Percentiles rank a stretch among this genome's conserved stretches.
phyloP scores from a whole-genome alignment of 2,888 invertebrate species.

The Zygothrica quintamaculata region DNA sequence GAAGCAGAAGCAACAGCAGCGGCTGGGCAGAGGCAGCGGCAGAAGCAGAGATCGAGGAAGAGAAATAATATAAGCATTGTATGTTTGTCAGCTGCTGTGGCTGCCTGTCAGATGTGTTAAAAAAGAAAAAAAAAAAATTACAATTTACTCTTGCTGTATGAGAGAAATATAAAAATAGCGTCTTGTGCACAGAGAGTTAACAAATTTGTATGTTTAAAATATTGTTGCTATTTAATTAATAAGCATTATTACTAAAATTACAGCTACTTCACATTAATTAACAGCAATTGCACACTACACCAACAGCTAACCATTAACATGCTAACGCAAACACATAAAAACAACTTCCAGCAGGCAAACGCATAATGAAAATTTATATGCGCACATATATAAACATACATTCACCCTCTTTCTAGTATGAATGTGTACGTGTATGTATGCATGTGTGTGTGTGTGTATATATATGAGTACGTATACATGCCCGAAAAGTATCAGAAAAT shows the following conservation, averaged over 20 bases:
- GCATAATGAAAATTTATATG: not conserved
- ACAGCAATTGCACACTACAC: no score
- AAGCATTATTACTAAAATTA: slow-evolving; percentile 4
- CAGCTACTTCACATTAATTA: not conserved
- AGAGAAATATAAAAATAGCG: slow-evolving; percentile 30
- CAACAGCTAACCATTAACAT: no score
- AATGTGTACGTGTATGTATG: slow-evolving; percentile 2
- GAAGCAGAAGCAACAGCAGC: no score
- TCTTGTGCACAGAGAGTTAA: slow-evolving; percentile 1
- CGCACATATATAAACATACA: slow-evolving; percentile 6
- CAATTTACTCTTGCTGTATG: not conserved
- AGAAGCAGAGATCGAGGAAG: no score
- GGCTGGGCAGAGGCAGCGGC: no score
- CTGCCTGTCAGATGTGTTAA: slow-evolving; percentile 10
- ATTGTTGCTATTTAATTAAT: not conserved
- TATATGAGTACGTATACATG: slow-evolving; percentile 17
- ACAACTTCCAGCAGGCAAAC: not conserved
- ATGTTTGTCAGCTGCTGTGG: slow-evolving; percentile 50
- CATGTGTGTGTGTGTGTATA: slow-evolving; percentile 21
- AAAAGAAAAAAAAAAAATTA: slow-evolving; percentile 27
- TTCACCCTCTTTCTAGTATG: slow-evolving; percentile 29
- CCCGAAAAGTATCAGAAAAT: slow-evolving; percentile 24
- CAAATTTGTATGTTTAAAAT: not conserved
- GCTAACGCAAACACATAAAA: not conserved
- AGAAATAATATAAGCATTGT: slow-evolving; percentile 28